Conservation (phyloP, 2,113 vertebrate genomes). For the Cromileptes altivelis region DNA sequence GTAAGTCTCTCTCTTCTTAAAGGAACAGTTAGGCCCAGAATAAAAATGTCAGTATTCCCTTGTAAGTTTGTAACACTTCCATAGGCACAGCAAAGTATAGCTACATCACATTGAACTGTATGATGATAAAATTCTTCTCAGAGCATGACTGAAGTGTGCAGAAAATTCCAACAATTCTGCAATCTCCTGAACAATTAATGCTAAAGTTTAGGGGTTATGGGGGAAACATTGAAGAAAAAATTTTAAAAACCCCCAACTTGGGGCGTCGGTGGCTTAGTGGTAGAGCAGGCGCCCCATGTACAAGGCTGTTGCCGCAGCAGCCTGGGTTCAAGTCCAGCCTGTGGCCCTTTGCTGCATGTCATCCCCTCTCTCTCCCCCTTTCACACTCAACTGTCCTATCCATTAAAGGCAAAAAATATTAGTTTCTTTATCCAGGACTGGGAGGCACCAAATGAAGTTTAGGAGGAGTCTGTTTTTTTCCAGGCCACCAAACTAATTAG, state of each 20-base stretch:
- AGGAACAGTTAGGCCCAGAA: conserved; percentile 36
- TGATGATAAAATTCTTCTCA: background rate
- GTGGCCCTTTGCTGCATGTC: too few relatives aligned
- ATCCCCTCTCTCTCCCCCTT: too few relatives aligned
- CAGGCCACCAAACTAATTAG: conserved; percentile 47
- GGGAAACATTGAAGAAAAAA: background rate
- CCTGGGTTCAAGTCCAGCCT: too few relatives aligned
- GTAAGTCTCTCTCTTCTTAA: conserved; percentile 51
- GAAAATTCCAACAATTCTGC: background rate
- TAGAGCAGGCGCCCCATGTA: too few relatives aligned
- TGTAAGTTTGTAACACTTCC: too few relatives aligned
- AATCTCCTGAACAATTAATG: background rate
- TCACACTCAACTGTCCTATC: too few relatives aligned
- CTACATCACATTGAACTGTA: background rate
- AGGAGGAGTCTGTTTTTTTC: conserved; percentile 2
- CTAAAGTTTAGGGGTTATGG: background rate
- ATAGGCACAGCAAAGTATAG: background rate
- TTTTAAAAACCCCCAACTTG: too few relatives aligned
- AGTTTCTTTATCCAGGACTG: background rate
- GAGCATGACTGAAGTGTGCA: background rate
- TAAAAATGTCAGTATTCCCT: background rate
- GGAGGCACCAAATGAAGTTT: background rate
- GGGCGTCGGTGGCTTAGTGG: too few relatives aligned
- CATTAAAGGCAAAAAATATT: background rate
- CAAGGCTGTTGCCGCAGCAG: too few relatives aligned